These are phyloP conservation scores for Alexandromys fortis DNA, from an alignment of 2,113 vertebrate species.

Conservation along the genomic window DNA sequence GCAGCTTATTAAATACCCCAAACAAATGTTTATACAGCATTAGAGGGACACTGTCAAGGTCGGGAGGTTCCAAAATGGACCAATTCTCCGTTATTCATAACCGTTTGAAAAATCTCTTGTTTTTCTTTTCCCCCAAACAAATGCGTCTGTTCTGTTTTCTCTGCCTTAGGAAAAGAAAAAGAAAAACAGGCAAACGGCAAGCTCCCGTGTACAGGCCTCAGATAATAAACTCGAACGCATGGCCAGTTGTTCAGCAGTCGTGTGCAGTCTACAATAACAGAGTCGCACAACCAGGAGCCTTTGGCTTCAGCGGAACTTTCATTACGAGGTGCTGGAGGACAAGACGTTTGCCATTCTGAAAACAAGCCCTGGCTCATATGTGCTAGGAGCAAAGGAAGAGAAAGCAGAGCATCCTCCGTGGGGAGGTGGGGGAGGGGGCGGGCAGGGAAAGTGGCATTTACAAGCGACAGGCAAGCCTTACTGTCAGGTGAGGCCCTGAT, in stretches of 20 bases:
- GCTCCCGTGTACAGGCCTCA: constrained; percentile 36
- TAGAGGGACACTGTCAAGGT: constrained; percentile 84
- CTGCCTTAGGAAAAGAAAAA: constrained; percentile 39
- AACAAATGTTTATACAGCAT: constrained; percentile 86
- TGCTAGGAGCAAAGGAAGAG: not conserved
- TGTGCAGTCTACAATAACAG: not conserved
- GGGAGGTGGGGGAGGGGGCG: not conserved
- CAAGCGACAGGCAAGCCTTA: not conserved
- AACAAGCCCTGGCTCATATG: constrained; percentile 40
- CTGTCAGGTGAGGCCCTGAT: not conserved
- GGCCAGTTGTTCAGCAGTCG: constrained; percentile 13
- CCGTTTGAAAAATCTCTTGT: constrained; percentile 80
- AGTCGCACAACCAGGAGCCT: not conserved
- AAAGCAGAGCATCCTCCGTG: not conserved
- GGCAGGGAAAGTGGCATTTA: not conserved
- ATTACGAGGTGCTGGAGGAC: constrained; percentile 36
- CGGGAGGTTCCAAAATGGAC: constrained; percentile 81
- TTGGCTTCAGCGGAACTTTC: constrained; percentile 47
- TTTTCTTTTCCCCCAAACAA: constrained; percentile 76
- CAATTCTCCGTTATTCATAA: constrained; percentile 74
- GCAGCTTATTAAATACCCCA: constrained; percentile 84
- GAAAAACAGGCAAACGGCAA: constrained; percentile 59
- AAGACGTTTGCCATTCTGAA: not conserved
- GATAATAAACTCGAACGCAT: constrained; percentile 58
- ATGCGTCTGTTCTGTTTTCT: constrained; percentile 73